Base-by-base conservation (phyloP, 53 echinoderm and acorn worm species). In the Pentamera pediparva region DNA sequence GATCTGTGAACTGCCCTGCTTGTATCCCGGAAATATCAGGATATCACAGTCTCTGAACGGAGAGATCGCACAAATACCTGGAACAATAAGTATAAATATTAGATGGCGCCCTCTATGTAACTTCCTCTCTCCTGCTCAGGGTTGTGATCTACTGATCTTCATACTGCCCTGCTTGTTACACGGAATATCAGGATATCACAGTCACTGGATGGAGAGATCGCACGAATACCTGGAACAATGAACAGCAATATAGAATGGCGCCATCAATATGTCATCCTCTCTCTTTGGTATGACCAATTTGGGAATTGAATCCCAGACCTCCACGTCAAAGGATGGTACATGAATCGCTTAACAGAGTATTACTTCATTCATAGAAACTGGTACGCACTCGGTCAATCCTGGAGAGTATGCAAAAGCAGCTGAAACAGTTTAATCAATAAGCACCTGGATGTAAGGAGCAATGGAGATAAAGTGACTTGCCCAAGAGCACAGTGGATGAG, bases 231-330 rank as follows among this genome's bases (percentile, higher is more conserved):
- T 80, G 56, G 6, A 19, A 11, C 2, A 27, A 61, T 21, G 41
- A 47, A 90, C 96, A 61, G 87, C 90, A 87, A 96, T 91, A 37
- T 85, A 82, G 10, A 91, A 85, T 25, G 90, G 90, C 34, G 91
- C 85, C 15, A 78, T 84, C 13, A 91, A 90, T 24, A 85, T 88
- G 0, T 61, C 83, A 45, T 85, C 80, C 39, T 87, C 82, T 80
- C 29, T 62, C 76, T 37, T 76, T 80, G 26, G 91, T 67, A 39
- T 96, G 90, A 2, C 78, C 85, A 4, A 96, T 78, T 61, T 96
- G 96, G 73, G 91, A 61, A 35, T 91, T 91, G 54, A n/a, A n/a
- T n/a, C n/a, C n/a, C n/a, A n/a, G n/a, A n/a, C n/a, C n/a, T n/a
- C n/a, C n/a, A n/a, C n/a, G n/a, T n/a, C n/a, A n/a, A n/a, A n/a